These are phyloP conservation scores for Linnaemya tessellans DNA, from an alignment of 2,888 invertebrate genomes.

Conservation along the genomic window DNA sequence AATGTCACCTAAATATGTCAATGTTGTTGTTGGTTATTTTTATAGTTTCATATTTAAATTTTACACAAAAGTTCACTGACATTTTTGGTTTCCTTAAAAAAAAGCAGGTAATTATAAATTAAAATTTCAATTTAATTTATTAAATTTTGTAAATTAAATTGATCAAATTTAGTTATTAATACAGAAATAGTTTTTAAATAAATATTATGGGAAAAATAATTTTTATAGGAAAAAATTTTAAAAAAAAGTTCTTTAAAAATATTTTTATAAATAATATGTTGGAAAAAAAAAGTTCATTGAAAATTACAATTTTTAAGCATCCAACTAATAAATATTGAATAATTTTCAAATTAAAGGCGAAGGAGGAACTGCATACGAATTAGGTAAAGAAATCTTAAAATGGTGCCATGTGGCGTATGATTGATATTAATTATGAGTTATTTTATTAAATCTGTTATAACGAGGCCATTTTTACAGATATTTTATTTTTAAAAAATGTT, in stretches of 20 bases:
- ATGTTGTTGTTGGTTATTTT: constrained; percentile 28
- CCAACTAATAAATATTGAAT: neutral
- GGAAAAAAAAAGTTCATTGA: too few relatives aligned
- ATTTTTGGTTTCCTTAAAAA: neutral
- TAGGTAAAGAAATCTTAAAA: neutral
- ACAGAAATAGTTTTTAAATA: neutral
- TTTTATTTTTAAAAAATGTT: neutral
- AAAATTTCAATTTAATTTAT: neutral
- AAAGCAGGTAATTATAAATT: neutral
- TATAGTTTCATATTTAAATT: neutral
- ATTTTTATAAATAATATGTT: too few relatives aligned
- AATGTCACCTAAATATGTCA: constrained; percentile 72
- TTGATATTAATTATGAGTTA: neutral
- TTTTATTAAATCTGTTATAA: neutral
- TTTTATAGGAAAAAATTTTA: too few relatives aligned
- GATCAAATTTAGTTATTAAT: neutral
- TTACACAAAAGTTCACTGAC: neutral
- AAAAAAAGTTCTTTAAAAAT: too few relatives aligned
- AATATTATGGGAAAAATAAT: too few relatives aligned
- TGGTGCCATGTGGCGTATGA: neutral
- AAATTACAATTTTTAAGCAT: too few relatives aligned
- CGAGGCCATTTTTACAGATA: neutral
- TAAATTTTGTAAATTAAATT: neutral
- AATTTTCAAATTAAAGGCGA: neutral
- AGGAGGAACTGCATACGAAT: neutral